phyloP scores from a whole-genome alignment of 92 coral and sea anemone species.

The Chrysogorgia sp. region DNA sequence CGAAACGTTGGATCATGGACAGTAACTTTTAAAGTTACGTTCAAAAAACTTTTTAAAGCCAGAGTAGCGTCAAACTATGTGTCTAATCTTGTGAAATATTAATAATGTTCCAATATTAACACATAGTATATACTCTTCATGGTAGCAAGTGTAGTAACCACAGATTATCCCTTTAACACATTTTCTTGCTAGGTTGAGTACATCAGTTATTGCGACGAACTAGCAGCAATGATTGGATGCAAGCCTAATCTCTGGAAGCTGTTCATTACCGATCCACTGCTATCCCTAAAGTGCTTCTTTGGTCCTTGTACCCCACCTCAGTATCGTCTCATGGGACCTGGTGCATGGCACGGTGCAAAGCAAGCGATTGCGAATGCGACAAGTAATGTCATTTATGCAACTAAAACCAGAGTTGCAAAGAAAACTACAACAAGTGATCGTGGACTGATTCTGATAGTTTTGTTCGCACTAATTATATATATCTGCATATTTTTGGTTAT shows the following conservation, averaged over 20 bases:
- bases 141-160: too few species aligned
- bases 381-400: constrained; percentile 66
- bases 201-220: constrained; percentile 76
- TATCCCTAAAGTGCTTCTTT: constrained; percentile 75
- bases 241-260: constrained; percentile 75
- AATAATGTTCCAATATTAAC: too few species aligned
- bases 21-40: too few species aligned
- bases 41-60: too few species aligned
- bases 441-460: neutral
- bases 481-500: neutral
- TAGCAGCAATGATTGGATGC: constrained; percentile 83
- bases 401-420: constrained; percentile 67
- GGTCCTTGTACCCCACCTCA: constrained; percentile 95
- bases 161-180: too few species aligned
- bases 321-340: constrained; percentile 94
- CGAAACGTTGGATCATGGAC: too few species aligned
- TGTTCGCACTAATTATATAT: neutral
- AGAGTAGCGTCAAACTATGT: too few species aligned
- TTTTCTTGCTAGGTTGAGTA: constrained; percentile 96
- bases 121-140: too few species aligned
- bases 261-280: constrained; percentile 73
- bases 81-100: too few species aligned
- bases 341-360: constrained; percentile 86
- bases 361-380: constrained; percentile 75
- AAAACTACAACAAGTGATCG: neutral